Percentiles rank a stretch among this genome's conserved stretches.
Evolutionary conservation across 2,888 invertebrate species (phyloP).

Genomic region (Falcaria lacertinaria): DNA sequence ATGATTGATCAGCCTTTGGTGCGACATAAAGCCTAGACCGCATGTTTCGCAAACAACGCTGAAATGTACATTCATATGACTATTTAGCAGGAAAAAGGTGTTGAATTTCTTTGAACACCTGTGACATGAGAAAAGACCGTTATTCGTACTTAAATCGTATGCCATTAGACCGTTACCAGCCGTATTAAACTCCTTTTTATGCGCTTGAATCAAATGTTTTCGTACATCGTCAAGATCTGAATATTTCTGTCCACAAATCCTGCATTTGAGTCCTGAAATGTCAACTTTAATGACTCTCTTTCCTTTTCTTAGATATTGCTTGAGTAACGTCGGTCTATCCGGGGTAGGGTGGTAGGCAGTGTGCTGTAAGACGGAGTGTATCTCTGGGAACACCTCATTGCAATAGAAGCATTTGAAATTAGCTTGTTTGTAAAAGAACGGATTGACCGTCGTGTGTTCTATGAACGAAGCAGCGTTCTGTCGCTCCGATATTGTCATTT

Average conservation of each 20-base stretch:
- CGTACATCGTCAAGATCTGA: conserved; percentile 60
- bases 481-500: conserved; percentile 69
- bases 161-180: conserved; percentile 69
- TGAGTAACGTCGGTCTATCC: conserved; percentile 49
- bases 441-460: conserved; percentile 59
- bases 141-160: conserved; percentile 49
- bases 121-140: conserved; percentile 57
- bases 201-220: conserved; percentile 45
- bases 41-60: conserved; percentile 71
- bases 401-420: conserved; percentile 74
- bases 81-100: conserved; percentile 61
- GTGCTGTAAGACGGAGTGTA: conserved; percentile 55
- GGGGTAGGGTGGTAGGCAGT: conserved; percentile 44
- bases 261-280: conserved; percentile 60
- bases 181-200: conserved; percentile 65
- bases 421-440: conserved; percentile 68
- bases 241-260: conserved; percentile 57
- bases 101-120: conserved; percentile 63
- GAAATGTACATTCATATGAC: conserved; percentile 71
- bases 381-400: conserved; percentile 61
- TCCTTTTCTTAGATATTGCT: conserved; percentile 61
- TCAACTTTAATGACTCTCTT: conserved; percentile 70
- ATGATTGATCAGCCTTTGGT: conserved; percentile 62
- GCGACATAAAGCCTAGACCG: conserved; percentile 67
- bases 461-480: conserved; percentile 68